phyloP scores from a whole-genome alignment of 2,888 invertebrate genomes.

The Apotomis betuletana region DNA sequence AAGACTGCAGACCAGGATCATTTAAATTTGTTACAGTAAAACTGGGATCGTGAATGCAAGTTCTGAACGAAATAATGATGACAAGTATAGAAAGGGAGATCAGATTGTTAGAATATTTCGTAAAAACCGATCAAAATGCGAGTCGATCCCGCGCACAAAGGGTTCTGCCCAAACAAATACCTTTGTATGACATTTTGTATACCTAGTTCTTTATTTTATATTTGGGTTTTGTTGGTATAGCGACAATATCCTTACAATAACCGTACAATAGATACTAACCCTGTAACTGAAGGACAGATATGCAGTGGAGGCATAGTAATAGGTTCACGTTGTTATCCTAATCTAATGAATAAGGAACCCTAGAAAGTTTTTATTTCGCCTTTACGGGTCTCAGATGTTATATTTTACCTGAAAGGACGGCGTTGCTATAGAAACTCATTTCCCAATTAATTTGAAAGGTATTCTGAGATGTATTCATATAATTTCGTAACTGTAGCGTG shows the following conservation, averaged over 20 bases:
- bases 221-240: too few species aligned
- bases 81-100: background rate
- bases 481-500: background rate
- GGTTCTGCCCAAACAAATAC: too few species aligned
- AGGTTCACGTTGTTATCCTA: too few species aligned
- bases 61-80: conserved; percentile 21
- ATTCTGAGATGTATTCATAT: background rate
- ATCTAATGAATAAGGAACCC: too few species aligned
- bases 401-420: conserved; percentile 12
- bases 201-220: too few species aligned
- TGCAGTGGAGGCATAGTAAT: too few species aligned
- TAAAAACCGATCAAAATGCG: background rate
- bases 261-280: too few species aligned
- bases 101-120: conserved; percentile 16
- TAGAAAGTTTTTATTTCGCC: conserved; percentile 6
- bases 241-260: too few species aligned
- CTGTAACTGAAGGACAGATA: too few species aligned
- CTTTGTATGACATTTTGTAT: too few species aligned
- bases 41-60: conserved; percentile 52
- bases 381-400: background rate
- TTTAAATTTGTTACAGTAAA: conserved; percentile 55
- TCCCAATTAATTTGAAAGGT: conserved; percentile 1
- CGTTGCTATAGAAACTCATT: conserved; percentile 1
- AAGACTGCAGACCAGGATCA: conserved; percentile 55
- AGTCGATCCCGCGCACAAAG: too few species aligned